Evolutionary conservation across 2,797 vertebrate species (phyloP).

Genomic region (Hyperoplus lanceolatus): DNA sequence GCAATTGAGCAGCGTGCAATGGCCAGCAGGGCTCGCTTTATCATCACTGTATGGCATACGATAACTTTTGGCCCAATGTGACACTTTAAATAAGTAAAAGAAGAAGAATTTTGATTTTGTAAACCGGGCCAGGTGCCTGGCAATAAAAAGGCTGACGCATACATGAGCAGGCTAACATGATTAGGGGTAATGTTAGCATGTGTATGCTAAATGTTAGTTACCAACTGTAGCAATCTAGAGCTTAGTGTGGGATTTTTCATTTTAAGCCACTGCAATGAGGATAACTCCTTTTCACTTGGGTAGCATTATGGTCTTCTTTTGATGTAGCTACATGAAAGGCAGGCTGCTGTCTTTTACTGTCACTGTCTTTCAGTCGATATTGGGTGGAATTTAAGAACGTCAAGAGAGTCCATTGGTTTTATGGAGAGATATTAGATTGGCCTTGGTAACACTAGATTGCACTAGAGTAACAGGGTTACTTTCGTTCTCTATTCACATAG

Average conservation of each 20-base stretch:
- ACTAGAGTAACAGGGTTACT: conserved; percentile 15
- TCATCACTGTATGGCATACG: too few relatives aligned
- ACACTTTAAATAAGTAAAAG: too few relatives aligned
- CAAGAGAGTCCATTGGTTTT: conserved; percentile 32
- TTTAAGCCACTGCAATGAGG: background rate
- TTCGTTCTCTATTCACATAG: conserved; percentile 11
- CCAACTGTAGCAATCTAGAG: background rate
- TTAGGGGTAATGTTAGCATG: too few relatives aligned
- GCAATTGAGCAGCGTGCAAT: too few relatives aligned
- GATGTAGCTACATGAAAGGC: background rate
- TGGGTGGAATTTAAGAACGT: conserved; percentile 22
- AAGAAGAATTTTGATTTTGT: too few relatives aligned
- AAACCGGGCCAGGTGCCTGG: too few relatives aligned
- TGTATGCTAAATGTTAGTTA: background rate
- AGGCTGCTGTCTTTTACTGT: background rate
- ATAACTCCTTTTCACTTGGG: background rate
- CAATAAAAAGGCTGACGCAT: too few relatives aligned
- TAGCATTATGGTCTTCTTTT: background rate
- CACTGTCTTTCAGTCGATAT: conserved; percentile 7
- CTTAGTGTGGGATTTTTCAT: background rate
- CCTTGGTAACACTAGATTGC: conserved; percentile 31
- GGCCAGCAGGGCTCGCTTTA: too few relatives aligned
- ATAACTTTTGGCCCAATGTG: too few relatives aligned
- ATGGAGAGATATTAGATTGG: conserved; percentile 33
- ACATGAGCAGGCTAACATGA: too few relatives aligned